Evolutionary conservation across 2,113 vertebrate species (phyloP).

Genomic region (Nerophis lumbriciformis): DNA sequence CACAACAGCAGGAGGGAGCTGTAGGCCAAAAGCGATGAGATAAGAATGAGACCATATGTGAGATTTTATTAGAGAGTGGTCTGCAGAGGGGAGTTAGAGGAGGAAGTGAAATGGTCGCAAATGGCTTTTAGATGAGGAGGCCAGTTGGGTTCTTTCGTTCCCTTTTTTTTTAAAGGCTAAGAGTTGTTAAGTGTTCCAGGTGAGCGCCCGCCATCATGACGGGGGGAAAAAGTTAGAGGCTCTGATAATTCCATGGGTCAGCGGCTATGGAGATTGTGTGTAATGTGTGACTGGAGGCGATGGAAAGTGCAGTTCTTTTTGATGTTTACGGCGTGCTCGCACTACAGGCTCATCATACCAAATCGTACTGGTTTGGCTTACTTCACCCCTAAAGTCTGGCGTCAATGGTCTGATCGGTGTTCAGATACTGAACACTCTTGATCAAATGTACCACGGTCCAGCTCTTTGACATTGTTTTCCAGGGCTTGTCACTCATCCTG

Average conservation of each 20-base stretch:
- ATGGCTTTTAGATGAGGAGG: slow-evolving; percentile 15
- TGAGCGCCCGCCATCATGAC: slow-evolving; percentile 66
- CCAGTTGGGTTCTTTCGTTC: slow-evolving; percentile 15
- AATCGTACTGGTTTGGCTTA: too few relatives aligned
- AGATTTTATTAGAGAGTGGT: slow-evolving; percentile 23
- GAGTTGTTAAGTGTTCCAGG: slow-evolving; percentile 58
- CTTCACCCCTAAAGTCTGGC: too few relatives aligned
- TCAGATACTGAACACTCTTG: background rate
- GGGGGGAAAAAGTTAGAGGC: slow-evolving; percentile 12
- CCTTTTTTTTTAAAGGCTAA: slow-evolving; percentile 10
- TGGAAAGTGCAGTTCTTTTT: background rate
- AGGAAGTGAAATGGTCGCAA: slow-evolving; percentile 2
- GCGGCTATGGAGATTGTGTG: slow-evolving; percentile 8
- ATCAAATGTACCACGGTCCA: background rate
- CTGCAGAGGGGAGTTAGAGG: slow-evolving; percentile 2
- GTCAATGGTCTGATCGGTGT: too few relatives aligned
- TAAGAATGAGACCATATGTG: slow-evolving; percentile 18
- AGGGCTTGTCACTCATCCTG: slow-evolving; percentile 16
- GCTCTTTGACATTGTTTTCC: background rate
- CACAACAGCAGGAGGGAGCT: slow-evolving; percentile 34
- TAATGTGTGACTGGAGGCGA: slow-evolving; percentile 5
- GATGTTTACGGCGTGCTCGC: too few relatives aligned
- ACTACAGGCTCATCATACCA: too few relatives aligned
- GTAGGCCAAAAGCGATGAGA: slow-evolving; percentile 19
- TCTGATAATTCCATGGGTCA: slow-evolving; percentile 18